Conservation (phyloP, 2,797 vertebrate genomes). For the Orientallactaga sibirica region DNA sequence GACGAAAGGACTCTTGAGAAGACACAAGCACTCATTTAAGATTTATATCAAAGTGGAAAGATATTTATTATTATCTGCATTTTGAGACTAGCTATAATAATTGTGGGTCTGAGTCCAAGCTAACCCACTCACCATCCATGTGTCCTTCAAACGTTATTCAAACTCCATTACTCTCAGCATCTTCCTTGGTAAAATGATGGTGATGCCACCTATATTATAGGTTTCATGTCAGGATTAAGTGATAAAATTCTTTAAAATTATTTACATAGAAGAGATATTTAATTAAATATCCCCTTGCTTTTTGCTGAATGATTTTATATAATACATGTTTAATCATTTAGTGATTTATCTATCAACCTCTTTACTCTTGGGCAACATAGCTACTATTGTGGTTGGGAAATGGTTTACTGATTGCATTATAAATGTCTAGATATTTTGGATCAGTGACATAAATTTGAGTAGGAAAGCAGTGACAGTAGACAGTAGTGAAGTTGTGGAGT, state of each 20-base stretch:
- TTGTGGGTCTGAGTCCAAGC: slow-evolving; percentile 55
- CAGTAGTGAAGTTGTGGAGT: neutral
- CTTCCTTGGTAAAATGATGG: slow-evolving; percentile 27
- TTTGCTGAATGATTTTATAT: slow-evolving; percentile 51
- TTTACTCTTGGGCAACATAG: neutral
- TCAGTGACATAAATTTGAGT: neutral
- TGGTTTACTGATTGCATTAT: slow-evolving; percentile 21
- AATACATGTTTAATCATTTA: slow-evolving; percentile 56
- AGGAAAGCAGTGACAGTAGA: neutral
- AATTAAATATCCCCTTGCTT: slow-evolving; percentile 36
- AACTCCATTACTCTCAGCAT: slow-evolving; percentile 56
- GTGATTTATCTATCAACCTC: slow-evolving; percentile 37
- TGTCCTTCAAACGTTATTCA: slow-evolving; percentile 68
- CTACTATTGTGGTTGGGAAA: slow-evolving; percentile 33
- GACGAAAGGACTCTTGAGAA: neutral
- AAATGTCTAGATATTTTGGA: neutral
- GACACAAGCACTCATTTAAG: neutral
- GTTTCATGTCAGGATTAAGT: slow-evolving; percentile 68
- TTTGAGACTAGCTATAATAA: slow-evolving; percentile 18
- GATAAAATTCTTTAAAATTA: slow-evolving; percentile 63
- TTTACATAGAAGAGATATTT: slow-evolving; percentile 39
- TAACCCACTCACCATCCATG: neutral
- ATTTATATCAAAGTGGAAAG: neutral
- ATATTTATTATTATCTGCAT: slow-evolving; percentile 39
- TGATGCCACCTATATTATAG: slow-evolving; percentile 6